Evolutionary conservation across 2,113 vertebrate species (phyloP), one percentile per base, ranked within the genome.

Genomic region (Calyptommatus sinebrachiatus): DNA sequence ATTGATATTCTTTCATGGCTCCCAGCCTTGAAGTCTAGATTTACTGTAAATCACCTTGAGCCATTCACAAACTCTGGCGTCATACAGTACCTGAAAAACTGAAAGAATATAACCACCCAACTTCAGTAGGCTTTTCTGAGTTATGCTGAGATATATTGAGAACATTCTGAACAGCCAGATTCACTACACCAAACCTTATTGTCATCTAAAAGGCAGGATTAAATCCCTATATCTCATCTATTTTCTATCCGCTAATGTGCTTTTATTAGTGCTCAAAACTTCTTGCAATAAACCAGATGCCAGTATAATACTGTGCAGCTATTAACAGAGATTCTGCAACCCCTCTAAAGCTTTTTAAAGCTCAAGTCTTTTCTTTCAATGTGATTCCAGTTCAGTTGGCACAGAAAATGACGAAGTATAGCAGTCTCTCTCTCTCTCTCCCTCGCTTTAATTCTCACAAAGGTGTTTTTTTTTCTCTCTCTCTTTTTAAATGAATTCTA

Each of bases 361-460:
- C 79, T 81, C 65, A 75, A 50, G 68, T 61, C 66, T 70, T 61
- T 61, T 81, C 66, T 81, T 81, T 69, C 65, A 31, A 60, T 57
- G 31, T 61, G 26, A n/a, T 81, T 68, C 77, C 67, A 70, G 77
- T 45, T 70, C 66, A 70, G 31, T 70, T 78, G 8, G 26, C 79
- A 69, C 72, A 62, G 50, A 11, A 69, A 53, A 63, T 41, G n/a
- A 28, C 9, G 41, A 29, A 61, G 41, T 11, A 45, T 20, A 21
- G 31, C 26, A 35, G 48, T 41, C 9, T 45, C 61, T 45, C 35
- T 73, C 46, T 45, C 35, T 73, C 46, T 31, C 8, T 28, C 28
- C 2, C 35, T 41, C 5, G 35, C 35, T 41, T 29, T 1, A 9
- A 57, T 31, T 45, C 26, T 68, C 31, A 16, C 31, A 67, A 74